phyloP scores from a whole-genome alignment of 92 coral and sea anemone species.

The Montipora capitata region DNA sequence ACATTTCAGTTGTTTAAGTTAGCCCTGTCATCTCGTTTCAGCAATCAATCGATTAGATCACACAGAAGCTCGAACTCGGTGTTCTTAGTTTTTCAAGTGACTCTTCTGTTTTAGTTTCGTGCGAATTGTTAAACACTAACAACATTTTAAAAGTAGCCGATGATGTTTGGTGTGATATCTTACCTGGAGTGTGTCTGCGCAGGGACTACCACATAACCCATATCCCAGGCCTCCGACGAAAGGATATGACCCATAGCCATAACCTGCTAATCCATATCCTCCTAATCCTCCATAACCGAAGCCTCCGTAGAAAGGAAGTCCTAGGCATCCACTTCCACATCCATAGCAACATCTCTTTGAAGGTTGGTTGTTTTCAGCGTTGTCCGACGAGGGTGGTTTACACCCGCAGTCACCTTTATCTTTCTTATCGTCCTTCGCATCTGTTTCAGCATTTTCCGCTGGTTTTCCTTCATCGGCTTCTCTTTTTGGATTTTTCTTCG shows the following conservation, averaged over 20 bases:
- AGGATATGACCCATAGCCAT: slow-evolving; percentile 37
- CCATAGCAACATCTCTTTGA: slow-evolving; percentile 62
- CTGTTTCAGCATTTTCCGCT: slow-evolving; percentile 34
- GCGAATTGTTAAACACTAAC: too few species aligned
- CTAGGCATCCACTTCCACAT: slow-evolving; percentile 52
- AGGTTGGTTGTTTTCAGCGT: slow-evolving; percentile 23
- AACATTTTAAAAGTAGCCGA: too few species aligned
- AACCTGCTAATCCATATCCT: slow-evolving; percentile 43
- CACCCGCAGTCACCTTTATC: slow-evolving; percentile 77
- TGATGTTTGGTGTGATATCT: background rate
- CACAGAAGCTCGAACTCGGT: too few species aligned
- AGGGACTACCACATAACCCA: slow-evolving; percentile 75
- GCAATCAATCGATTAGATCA: too few species aligned
- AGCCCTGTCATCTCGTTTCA: too few species aligned
- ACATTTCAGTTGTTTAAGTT: too few species aligned
- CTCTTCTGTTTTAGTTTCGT: too few species aligned
- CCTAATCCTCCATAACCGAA: slow-evolving; percentile 75
- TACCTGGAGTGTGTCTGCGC: slow-evolving; percentile 25
- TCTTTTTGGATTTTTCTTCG: slow-evolving; percentile 31
- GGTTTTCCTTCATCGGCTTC: slow-evolving; percentile 35
- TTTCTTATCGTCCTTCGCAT: slow-evolving; percentile 62
- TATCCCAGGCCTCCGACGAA: slow-evolving; percentile 28
- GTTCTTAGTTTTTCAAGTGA: too few species aligned
- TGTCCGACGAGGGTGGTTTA: slow-evolving; percentile 63
- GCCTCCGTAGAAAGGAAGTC: slow-evolving; percentile 51